Conservation (phyloP, 2,888 invertebrate species). For the Drosophila colorata region DNA sequence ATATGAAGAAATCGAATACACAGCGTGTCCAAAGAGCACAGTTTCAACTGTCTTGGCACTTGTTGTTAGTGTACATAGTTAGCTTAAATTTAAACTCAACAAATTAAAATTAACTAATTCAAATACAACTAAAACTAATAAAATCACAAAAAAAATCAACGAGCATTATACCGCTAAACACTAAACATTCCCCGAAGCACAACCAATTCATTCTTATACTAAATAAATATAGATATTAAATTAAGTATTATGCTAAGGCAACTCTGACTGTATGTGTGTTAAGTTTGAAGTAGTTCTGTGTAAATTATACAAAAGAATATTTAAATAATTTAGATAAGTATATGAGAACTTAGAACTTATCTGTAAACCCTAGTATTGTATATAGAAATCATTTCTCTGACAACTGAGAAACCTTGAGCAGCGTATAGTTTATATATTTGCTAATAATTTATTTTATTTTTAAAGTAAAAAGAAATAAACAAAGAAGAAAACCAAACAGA, state of each 20-base stretch:
- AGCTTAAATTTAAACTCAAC: conserved; percentile 31
- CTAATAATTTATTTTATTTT: conserved; percentile 1
- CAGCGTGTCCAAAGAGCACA: conserved; percentile 12
- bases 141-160: conserved; percentile 18
- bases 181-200: conserved; percentile 32
- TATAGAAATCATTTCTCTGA: conserved; percentile 25
- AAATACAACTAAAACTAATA: conserved; percentile 12
- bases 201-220: conserved; percentile 39
- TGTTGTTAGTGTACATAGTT: conserved; percentile 59
- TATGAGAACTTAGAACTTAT: conserved; percentile 12
- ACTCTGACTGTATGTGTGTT: conserved; percentile 73
- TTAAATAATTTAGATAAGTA: conserved; percentile 43
- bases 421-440: conserved; percentile 1
- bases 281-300: conserved; percentile 69
- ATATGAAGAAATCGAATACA: conserved; percentile 57
- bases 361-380: conserved; percentile 26
- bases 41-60: conserved; percentile 19
- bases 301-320: conserved; percentile 38
- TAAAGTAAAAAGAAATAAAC: conserved; percentile 3
- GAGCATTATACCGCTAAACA: conserved; percentile 23
- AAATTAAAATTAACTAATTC: conserved; percentile 25
- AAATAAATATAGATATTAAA: conserved; percentile 20
- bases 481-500: conserved; percentile 52
- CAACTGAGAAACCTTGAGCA: background rate
- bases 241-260: conserved; percentile 51